phyloP scores from a whole-genome alignment of 2,797 vertebrate genomes.

The Scolopax bukidnonensis region DNA sequence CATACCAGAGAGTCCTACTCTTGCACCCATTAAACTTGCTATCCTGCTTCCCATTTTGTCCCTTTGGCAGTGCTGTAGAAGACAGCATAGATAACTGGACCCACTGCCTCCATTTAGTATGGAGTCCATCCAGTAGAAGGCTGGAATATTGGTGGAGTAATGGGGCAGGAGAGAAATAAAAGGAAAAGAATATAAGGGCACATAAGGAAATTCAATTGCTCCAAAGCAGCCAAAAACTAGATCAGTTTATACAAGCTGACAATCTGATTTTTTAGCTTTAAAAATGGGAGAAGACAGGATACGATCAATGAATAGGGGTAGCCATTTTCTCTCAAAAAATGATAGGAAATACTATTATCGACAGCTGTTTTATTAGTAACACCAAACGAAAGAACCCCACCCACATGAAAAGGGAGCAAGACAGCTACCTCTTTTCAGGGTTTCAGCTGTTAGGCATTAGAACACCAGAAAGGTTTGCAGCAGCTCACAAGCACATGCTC shows the following conservation, averaged over 20 bases:
- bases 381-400: background rate
- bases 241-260: background rate
- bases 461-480: background rate
- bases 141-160: background rate
- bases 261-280: background rate
- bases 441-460: background rate
- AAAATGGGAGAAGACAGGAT: background rate
- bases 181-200: background rate
- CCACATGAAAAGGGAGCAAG: background rate
- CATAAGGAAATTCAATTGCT: background rate
- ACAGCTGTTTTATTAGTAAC: background rate
- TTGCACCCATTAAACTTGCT: background rate
- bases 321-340: background rate
- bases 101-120: background rate
- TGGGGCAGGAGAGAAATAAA: background rate
- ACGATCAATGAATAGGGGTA: background rate
- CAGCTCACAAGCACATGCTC: background rate
- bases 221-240: background rate
- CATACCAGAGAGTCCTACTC: background rate
- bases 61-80: background rate
- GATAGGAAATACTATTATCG: background rate
- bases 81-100: background rate
- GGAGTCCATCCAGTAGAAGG: background rate
- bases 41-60: background rate
- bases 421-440: background rate